Evolutionary conservation across 2,888 invertebrate genomes (phyloP), one percentile per base, ranked within the genome.

Genomic region (Pterostichus niger): DNA sequence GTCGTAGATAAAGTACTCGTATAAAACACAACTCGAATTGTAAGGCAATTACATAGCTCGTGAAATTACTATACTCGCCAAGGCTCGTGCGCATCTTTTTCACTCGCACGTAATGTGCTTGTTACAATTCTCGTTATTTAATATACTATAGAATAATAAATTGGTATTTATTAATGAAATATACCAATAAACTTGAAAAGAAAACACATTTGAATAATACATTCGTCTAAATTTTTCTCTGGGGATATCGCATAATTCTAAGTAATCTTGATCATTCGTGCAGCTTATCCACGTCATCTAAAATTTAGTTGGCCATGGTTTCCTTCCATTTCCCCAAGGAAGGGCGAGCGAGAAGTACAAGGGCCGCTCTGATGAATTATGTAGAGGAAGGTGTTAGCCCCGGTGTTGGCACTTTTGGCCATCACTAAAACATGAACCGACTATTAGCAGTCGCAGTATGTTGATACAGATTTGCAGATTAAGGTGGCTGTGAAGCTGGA

Each of bases 361-460:
- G 59, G 59, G 31, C 56, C 7, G 59, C 35, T 40, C 56, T 76
- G 56, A 78, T 78, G 77, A 78, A 78, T 78, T 78, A 78, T 78
- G 77, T 56, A 78, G 44, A 56, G 46, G 40, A 78, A 78, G 77
- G 59, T 78, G 59, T 59, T 59, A 59, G 24, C 59, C 10, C 31
- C 31, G 59, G 59, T 59, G 77, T 78, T 78, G 59, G 77, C 77
- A 78, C 77, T 78, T 78, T 78, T 59, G 77, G 40, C 56, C 77
- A 78, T 78, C 59, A 78, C 61, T 78, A 78, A 78, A 59, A 35
- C 77, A 78, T 78, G 56, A 78, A 54, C 13, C 35, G 54, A 40
- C 54, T 59, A 78, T 78, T 54, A 78, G 77, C 17, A 40, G 75
- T n/a, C 31, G 35, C 77, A 59, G 15, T 54, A 59, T 35, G 17